Evolutionary conservation across 2,888 invertebrate genomes (phyloP).

Genomic region (Aleiodes leptofemur): DNA sequence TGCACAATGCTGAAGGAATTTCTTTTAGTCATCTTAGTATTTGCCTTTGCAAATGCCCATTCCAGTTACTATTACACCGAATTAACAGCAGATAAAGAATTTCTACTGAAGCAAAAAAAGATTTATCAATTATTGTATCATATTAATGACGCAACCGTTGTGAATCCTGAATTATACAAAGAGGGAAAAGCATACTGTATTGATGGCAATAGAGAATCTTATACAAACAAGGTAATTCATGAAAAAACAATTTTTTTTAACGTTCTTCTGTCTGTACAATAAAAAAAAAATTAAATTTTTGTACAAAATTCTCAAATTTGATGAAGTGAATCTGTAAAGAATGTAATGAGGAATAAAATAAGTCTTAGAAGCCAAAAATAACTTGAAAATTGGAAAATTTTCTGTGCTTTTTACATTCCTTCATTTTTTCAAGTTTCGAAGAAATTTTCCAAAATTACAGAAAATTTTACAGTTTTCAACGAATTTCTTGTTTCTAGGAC

Average conservation of each 20-base stretch:
- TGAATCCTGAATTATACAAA: slow-evolving; percentile 60
- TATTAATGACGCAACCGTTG: slow-evolving; percentile 63
- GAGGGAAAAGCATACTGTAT: slow-evolving; percentile 63
- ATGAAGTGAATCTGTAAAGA: no score
- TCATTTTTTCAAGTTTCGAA: no score
- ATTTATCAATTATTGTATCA: slow-evolving; percentile 67
- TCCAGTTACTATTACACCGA: slow-evolving; percentile 57
- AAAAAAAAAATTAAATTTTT: no score
- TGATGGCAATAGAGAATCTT: slow-evolving; percentile 61
- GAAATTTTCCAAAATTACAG: no score
- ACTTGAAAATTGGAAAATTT: no score
- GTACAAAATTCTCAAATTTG: no score
- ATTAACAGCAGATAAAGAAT: slow-evolving; percentile 64
- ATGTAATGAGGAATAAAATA: no score
- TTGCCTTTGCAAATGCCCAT: background rate
- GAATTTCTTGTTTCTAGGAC: no score
- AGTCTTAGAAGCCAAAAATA: no score
- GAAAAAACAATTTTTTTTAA: background rate
- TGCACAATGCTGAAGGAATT: slow-evolving; percentile 56
- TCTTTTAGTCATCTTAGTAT: slow-evolving; percentile 63
- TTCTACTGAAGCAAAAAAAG: slow-evolving; percentile 66
- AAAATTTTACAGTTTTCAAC: no score
- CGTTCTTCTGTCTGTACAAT: no score
- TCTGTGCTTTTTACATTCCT: no score
- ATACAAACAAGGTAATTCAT: slow-evolving; percentile 64